These are phyloP conservation scores for Salmo trutta DNA, from an alignment of 2,797 vertebrate species.

Conservation along the genomic window DNA sequence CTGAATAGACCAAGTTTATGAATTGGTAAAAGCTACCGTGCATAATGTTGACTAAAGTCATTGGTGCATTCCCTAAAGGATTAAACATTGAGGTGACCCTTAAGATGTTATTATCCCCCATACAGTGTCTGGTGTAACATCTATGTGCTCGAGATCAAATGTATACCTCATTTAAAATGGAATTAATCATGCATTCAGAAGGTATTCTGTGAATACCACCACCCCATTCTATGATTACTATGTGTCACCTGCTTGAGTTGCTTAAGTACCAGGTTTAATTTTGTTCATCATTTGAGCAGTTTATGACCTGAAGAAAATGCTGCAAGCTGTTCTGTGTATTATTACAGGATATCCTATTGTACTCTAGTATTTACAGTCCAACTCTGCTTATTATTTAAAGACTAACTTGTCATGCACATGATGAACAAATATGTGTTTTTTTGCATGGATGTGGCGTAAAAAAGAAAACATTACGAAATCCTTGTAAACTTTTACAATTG, in stretches of 20 bases:
- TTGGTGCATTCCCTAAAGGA: constrained; percentile 2
- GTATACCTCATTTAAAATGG: constrained; percentile 1
- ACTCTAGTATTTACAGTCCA: neutral
- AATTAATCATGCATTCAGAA: neutral
- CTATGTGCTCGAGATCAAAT: neutral
- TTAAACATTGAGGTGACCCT: constrained; percentile 7
- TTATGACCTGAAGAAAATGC: neutral
- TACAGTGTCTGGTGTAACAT: neutral
- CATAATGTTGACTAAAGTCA: constrained; percentile 8
- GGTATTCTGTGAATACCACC: neutral
- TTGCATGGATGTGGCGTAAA: neutral
- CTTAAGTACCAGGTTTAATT: neutral
- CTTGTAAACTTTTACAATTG: constrained; percentile 35
- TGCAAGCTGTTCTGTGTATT: neutral
- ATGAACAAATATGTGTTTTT: neutral
- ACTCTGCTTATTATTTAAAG: neutral
- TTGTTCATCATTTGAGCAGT: neutral
- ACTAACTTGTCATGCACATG: too few species aligned
- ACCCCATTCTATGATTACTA: neutral
- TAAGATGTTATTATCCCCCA: neutral
- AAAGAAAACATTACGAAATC: neutral
- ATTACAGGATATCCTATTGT: neutral
- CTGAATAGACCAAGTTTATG: constrained; percentile 1
- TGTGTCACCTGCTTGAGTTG: neutral
- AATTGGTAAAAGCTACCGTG: constrained; percentile 1